phyloP scores from a whole-genome alignment of 2,113 vertebrate genomes.

The Cyanistes caeruleus region DNA sequence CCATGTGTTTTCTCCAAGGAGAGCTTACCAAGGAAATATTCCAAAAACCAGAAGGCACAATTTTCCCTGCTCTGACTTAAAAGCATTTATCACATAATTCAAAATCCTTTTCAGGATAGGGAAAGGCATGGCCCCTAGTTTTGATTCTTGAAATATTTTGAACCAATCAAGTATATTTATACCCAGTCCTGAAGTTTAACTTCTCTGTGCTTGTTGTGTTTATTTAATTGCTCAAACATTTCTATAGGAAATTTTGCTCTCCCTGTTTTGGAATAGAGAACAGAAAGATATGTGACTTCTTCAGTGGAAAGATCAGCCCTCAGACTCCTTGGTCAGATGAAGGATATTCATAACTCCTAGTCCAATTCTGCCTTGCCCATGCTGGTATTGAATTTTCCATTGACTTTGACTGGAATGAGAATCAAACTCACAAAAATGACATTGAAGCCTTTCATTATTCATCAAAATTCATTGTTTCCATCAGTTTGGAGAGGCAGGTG shows the following conservation, averaged over 20 bases:
- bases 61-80: background rate
- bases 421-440: background rate
- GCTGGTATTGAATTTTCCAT: background rate
- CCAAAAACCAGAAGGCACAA: background rate
- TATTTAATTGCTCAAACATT: background rate
- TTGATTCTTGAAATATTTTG: background rate
- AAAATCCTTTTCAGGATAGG: background rate
- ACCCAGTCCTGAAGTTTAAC: background rate
- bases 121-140: fast-evolving
- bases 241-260: background rate
- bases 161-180: background rate
- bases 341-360: background rate
- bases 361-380: background rate
- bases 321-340: background rate
- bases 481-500: background rate
- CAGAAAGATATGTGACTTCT: background rate
- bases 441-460: background rate
- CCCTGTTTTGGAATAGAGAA: background rate
- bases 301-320: background rate
- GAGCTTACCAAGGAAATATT: background rate
- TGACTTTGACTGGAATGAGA: background rate
- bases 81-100: background rate
- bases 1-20: background rate
- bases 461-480: background rate
- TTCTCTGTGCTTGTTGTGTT: background rate